These are phyloP conservation scores for Drosophila gunungcola DNA, from an alignment of 1,140 invertebrate genomes.

Conservation along the genomic window DNA sequence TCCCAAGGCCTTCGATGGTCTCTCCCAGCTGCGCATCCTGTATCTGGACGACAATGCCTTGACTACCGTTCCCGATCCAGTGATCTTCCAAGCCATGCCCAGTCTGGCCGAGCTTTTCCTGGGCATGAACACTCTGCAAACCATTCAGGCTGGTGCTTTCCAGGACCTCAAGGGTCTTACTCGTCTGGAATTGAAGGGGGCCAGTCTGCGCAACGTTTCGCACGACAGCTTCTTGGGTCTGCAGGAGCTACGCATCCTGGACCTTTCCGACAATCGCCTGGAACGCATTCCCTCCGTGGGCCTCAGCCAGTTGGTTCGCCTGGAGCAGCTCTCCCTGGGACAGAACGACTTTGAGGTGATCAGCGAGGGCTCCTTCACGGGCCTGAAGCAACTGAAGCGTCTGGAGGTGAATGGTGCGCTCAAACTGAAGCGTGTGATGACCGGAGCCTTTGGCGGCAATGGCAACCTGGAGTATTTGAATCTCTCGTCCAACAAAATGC, in stretches of 20 bases:
- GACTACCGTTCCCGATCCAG: conserved; percentile 88
- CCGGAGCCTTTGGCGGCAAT: conserved; percentile 91
- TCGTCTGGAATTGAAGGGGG: conserved; percentile 91
- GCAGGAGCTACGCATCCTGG: conserved; percentile 89
- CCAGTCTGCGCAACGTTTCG: conserved; percentile 91
- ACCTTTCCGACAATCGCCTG: conserved; percentile 92
- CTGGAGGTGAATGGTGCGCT: conserved; percentile 92
- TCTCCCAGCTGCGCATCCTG: conserved; percentile 91
- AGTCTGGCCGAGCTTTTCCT: conserved; percentile 93
- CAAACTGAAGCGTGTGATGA: conserved; percentile 89
- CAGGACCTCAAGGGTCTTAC: conserved; percentile 90
- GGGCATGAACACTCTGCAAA: conserved; percentile 91
- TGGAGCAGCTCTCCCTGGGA: conserved; percentile 92
- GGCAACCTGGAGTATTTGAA: conserved; percentile 92
- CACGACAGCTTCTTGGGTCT: conserved; percentile 91
- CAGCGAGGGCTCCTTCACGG: conserved; percentile 90
- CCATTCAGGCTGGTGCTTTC: conserved; percentile 91
- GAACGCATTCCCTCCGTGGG: conserved; percentile 90
- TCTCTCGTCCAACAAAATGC: conserved; percentile 91
- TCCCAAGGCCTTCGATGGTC: conserved; percentile 91
- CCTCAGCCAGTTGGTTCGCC: conserved; percentile 88
- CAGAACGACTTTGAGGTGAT: conserved; percentile 92
- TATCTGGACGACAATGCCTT: conserved; percentile 94
- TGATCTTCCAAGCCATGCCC: conserved; percentile 90
- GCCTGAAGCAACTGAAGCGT: conserved; percentile 90